Conservation (phyloP, 2,888 invertebrate genomes). For the Chirona hameri region DNA sequence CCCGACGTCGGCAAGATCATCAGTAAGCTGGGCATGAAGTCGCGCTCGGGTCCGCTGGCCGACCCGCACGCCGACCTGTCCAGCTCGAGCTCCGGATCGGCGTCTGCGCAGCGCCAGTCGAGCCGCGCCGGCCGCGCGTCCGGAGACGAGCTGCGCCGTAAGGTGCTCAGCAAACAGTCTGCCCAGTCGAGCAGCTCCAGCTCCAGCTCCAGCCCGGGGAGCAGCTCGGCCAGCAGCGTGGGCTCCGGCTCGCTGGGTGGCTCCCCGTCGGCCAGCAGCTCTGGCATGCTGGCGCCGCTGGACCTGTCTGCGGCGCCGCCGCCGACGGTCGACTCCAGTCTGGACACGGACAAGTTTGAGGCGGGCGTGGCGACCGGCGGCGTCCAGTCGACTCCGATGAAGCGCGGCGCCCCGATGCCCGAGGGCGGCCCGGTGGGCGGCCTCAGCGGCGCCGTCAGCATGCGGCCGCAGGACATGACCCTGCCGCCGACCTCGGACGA, state of each 20-base stretch:
- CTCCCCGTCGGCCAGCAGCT: not conserved
- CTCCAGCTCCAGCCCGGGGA: not conserved
- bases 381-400: conserved; percentile 9
- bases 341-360: conserved; percentile 29
- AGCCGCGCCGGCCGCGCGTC: conserved; percentile 8
- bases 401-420: not conserved
- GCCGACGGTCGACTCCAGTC: not conserved
- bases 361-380: not conserved
- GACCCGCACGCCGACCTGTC: not conserved
- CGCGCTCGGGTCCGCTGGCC: not conserved
- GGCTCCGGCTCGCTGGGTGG: not conserved
- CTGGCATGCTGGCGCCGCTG: conserved; percentile 2
- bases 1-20: not conserved
- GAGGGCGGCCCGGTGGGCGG: conserved; percentile 3
- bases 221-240: not conserved
- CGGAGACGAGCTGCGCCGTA: not conserved
- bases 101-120: not conserved
- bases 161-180: not conserved
- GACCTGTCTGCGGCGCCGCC: not conserved
- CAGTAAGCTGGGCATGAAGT: conserved; percentile 13
- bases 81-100: not conserved
- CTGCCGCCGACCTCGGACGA: not conserved
- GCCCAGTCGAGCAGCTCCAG: not conserved
- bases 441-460: not conserved
- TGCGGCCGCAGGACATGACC: not conserved